Evolutionary conservation across 2,888 invertebrate genomes (phyloP).

Genomic region (Tanytarsus gracilentus): DNA sequence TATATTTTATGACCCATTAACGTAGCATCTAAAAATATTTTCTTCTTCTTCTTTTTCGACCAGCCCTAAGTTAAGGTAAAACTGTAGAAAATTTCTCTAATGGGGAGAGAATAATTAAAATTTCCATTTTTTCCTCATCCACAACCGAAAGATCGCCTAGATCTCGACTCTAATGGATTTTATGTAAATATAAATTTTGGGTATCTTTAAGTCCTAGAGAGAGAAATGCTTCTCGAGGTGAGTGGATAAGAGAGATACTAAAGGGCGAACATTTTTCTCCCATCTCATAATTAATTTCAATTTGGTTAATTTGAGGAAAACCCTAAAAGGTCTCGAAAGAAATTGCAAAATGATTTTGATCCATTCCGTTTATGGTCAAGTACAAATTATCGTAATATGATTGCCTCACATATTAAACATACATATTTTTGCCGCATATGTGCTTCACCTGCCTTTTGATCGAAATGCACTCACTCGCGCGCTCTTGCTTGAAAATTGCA

Average conservation of each 20-base stretch:
- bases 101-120: conserved; percentile 27
- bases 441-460: background rate
- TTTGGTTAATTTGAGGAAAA: conserved; percentile 25
- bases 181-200: conserved; percentile 19
- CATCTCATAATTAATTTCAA: conserved; percentile 20
- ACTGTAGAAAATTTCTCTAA: conserved; percentile 2
- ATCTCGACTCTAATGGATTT: conserved; percentile 19
- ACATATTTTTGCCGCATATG: background rate
- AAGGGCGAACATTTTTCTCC: background rate
- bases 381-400: conserved; percentile 4
- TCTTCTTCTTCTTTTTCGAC: background rate
- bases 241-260: no score
- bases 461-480: background rate
- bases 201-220: background rate
- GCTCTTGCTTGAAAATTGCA: conserved; percentile 2
- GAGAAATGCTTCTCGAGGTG: no score
- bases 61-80: background rate
- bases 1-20: conserved; percentile 28
- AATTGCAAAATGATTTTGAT: no score
- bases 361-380: conserved; percentile 7
- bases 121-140: conserved; percentile 2
- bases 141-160: background rate
- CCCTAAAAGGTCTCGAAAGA: no score
- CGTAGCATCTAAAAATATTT: background rate
- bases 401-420: background rate